Percentiles rank a stretch among this genome's conserved stretches.
phyloP scores from a whole-genome alignment of 53 echinoderm and acorn worm species.

The Astropecten irregularis region DNA sequence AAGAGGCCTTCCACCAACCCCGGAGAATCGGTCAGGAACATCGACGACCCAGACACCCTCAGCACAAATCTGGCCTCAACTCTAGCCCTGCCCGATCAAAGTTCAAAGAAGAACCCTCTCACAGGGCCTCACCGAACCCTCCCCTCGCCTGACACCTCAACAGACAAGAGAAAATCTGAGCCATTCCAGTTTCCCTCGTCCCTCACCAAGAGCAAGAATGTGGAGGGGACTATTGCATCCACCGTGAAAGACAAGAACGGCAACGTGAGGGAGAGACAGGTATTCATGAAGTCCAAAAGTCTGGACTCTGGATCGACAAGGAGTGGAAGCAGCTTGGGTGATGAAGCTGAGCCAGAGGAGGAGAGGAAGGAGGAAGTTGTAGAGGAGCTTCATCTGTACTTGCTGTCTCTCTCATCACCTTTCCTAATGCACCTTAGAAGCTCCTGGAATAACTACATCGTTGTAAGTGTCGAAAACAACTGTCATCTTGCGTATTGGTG shows the following conservation, averaged over 20 bases:
- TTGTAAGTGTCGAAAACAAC: conserved; percentile 76
- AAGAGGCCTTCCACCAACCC: conserved; percentile 59
- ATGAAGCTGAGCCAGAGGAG: conserved; percentile 20
- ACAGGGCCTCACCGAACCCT: conserved; percentile 64
- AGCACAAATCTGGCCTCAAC: conserved; percentile 63
- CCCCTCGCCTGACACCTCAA: conserved; percentile 74
- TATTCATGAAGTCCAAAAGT: conserved; percentile 49
- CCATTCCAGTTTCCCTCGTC: conserved; percentile 74
- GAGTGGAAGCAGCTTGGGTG: conserved; percentile 22
- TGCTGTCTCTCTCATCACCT: conserved; percentile 84
- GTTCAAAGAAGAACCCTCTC: not conserved
- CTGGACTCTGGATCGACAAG: conserved; percentile 45
- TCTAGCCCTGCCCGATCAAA: conserved; percentile 46
- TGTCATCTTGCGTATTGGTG: not conserved
- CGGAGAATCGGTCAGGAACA: conserved; percentile 49
- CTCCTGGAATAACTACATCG: conserved; percentile 91
- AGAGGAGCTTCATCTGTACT: conserved; percentile 82
- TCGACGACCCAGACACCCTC: conserved; percentile 66
- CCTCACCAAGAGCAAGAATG: not conserved
- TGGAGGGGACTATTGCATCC: not conserved
- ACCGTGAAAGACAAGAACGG: not conserved
- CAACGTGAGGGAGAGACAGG: not conserved
- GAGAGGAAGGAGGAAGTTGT: conserved; percentile 49
- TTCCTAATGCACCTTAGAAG: conserved; percentile 92
- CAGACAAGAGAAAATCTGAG: conserved; percentile 57